phyloP scores from a whole-genome alignment of 2,888 invertebrate species.

The Tanytarsus gracilentus region DNA sequence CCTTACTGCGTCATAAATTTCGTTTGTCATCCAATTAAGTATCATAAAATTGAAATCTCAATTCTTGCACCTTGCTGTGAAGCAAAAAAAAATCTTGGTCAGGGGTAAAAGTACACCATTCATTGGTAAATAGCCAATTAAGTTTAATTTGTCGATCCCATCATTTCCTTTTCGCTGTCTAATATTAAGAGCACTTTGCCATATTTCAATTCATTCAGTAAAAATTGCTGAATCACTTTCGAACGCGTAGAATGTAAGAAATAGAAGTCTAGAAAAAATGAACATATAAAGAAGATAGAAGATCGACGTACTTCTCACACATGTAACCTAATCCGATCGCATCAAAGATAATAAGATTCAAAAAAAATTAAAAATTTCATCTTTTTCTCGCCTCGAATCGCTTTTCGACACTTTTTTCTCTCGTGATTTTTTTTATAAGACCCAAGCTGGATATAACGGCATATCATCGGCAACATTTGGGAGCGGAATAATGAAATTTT shows the following conservation, averaged over 20 bases:
- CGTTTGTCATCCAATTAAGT: neutral
- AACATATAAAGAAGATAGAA: neutral
- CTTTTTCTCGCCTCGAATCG: too few relatives aligned
- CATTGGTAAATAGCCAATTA: too few relatives aligned
- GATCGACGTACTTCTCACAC: constrained; percentile 3
- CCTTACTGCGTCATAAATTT: too few relatives aligned
- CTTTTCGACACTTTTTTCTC: neutral
- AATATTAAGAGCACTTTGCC: too few relatives aligned
- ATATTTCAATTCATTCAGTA: too few relatives aligned
- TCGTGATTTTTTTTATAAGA: neutral
- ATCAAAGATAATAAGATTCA: neutral
- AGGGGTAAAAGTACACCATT: too few relatives aligned
- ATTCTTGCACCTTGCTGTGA: constrained; percentile 2
- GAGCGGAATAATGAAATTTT: neutral
- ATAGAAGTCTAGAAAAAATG: neutral
- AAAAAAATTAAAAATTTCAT: too few relatives aligned
- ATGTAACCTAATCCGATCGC: constrained; percentile 14
- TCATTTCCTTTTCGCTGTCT: too few relatives aligned
- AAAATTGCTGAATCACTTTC: too few relatives aligned
- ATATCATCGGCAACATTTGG: neutral
- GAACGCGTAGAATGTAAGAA: too few relatives aligned
- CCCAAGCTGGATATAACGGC: neutral
- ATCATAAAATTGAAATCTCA: neutral
- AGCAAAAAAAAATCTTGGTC: neutral
- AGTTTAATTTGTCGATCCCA: too few relatives aligned